Evolutionary conservation across 92 coral and sea anemone genomes (phyloP).

Genomic region (Palythoa caribaeorum): DNA sequence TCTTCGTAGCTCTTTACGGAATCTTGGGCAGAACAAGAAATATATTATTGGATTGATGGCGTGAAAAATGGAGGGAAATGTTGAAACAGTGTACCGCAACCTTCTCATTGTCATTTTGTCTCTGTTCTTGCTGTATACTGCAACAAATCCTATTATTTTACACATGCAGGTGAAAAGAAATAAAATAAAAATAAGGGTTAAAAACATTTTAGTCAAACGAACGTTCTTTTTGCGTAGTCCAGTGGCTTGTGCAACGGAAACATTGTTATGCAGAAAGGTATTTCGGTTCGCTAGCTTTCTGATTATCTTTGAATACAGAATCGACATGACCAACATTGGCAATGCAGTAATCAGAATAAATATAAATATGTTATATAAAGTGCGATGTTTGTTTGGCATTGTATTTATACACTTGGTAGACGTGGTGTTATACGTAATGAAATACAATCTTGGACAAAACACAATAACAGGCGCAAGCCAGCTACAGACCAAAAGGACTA

Average conservation of each 20-base stretch:
- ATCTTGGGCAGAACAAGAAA: neutral
- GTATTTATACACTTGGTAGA: neutral
- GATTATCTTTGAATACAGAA: neutral
- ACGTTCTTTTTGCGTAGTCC: neutral
- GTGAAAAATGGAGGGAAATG: slow-evolving; percentile 7
- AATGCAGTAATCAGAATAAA: neutral
- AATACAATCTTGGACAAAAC: neutral
- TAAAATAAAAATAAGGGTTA: neutral
- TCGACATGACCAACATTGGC: neutral
- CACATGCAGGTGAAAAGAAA: neutral
- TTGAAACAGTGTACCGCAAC: neutral
- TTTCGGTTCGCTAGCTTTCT: neutral
- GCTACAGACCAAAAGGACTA: neutral
- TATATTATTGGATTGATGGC: too few species aligned
- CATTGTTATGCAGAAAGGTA: neutral
- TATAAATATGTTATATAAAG: neutral
- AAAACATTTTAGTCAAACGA: too few species aligned
- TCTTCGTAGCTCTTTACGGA: neutral
- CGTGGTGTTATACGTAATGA: neutral
- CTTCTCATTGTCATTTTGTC: slow-evolving; percentile 8
- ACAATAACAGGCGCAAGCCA: neutral
- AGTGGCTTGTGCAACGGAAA: neutral
- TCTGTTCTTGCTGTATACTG: neutral
- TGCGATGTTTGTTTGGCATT: neutral
- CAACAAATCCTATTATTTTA: neutral